Evolutionary conservation across 2,113 vertebrate genomes (phyloP).

Genomic region (Megalops atlanticus): DNA sequence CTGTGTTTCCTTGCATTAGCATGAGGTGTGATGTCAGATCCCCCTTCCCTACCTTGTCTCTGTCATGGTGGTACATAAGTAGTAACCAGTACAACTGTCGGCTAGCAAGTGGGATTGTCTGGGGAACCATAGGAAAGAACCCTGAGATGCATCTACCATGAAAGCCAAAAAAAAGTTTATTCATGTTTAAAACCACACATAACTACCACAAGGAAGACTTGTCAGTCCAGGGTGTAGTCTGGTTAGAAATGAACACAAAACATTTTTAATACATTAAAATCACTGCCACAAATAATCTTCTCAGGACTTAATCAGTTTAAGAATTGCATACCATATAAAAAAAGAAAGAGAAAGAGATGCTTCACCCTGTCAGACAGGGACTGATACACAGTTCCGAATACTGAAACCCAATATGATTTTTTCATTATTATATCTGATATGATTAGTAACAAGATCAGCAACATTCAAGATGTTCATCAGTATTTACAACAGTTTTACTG

Average conservation of each 20-base stretch:
- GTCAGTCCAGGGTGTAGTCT: slow-evolving; percentile 84
- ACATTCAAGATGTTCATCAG: slow-evolving; percentile 88
- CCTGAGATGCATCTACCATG: slow-evolving; percentile 14
- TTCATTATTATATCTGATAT: slow-evolving; percentile 67
- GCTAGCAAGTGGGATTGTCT: no score
- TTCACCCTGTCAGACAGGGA: slow-evolving; percentile 71
- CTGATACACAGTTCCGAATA: slow-evolving; percentile 78
- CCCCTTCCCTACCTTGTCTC: no score
- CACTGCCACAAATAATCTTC: slow-evolving; percentile 83
- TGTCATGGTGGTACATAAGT: no score
- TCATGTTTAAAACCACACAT: slow-evolving; percentile 87
- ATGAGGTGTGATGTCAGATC: no score
- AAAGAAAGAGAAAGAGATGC: slow-evolving; percentile 49
- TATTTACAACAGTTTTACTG: slow-evolving; percentile 89
- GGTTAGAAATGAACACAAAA: slow-evolving; percentile 90
- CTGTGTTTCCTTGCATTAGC: no score
- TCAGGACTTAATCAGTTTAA: slow-evolving; percentile 81
- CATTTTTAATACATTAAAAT: slow-evolving; percentile 87
- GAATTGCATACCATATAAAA: slow-evolving; percentile 89
- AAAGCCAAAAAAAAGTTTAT: slow-evolving; percentile 82
- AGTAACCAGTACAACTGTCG: no score
- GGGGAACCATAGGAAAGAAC: no score
- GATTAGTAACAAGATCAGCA: slow-evolving; percentile 83
- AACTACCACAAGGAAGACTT: slow-evolving; percentile 85
- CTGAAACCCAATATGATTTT: slow-evolving; percentile 74